These are phyloP conservation scores for Mythimna vitellina DNA, from an alignment of 2,888 invertebrate genomes.

Conservation along the genomic window DNA sequence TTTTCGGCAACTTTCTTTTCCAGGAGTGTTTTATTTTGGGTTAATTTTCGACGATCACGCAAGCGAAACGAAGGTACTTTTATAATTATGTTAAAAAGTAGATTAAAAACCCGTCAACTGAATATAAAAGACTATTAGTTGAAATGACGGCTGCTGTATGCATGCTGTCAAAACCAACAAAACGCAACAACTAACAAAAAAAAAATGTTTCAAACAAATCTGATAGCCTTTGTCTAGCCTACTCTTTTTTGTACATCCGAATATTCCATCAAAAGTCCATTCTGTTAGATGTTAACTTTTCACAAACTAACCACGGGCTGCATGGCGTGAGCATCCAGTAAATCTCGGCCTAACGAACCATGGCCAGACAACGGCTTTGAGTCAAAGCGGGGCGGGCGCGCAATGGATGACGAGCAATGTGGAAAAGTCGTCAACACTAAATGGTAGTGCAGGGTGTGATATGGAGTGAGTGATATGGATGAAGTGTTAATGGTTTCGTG, in stretches of 20 bases:
- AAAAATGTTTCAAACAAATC: constrained; percentile 35
- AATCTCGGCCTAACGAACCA: constrained; percentile 74
- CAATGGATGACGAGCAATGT: constrained; percentile 41
- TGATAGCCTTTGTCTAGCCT: constrained; percentile 26
- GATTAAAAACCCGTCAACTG: too few relatives aligned
- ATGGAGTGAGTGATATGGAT: not conserved
- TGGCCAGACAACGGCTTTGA: constrained; percentile 58
- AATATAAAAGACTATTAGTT: too few relatives aligned
- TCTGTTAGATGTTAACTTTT: constrained; percentile 56
- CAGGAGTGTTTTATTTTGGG: too few relatives aligned
- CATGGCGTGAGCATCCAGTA: constrained; percentile 53
- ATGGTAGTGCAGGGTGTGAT: constrained; percentile 25
- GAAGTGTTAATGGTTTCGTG: not conserved
- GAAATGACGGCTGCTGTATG: too few relatives aligned
- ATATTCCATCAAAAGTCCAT: constrained; percentile 53
- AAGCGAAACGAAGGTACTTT: too few relatives aligned
- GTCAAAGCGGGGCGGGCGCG: constrained; percentile 46
- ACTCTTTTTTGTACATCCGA: constrained; percentile 27
- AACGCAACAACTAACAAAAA: not conserved
- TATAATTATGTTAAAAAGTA: too few relatives aligned
- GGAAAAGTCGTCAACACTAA: constrained; percentile 29
- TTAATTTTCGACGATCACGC: too few relatives aligned
- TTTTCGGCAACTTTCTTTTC: too few relatives aligned
- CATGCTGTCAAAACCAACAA: not conserved
- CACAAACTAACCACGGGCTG: constrained; percentile 51